A percentile compares a stretch with the other conserved stretches of the same genome.
These are phyloP conservation scores for Luperina nickerlii DNA, from an alignment of 2,888 invertebrate species.

Conservation along the genomic window DNA sequence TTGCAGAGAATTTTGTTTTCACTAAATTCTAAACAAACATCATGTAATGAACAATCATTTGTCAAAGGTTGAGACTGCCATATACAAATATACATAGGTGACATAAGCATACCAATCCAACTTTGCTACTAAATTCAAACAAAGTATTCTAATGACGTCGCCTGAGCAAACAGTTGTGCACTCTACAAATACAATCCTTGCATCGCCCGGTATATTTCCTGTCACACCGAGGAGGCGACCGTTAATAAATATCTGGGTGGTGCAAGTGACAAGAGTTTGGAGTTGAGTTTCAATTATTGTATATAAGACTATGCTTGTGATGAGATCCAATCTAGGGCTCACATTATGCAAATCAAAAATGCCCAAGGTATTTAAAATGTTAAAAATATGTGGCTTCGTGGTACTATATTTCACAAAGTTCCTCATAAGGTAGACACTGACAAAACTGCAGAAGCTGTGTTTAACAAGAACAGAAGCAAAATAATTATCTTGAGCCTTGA, in stretches of 20 bases:
- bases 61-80: not conserved
- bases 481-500: not conserved
- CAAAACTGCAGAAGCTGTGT: not conserved
- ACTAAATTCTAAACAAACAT: not conserved
- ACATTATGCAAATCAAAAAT: not conserved
- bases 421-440: not conserved
- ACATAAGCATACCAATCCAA: not conserved
- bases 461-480: not conserved
- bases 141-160: constrained; percentile 50
- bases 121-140: constrained; percentile 34
- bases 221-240: constrained; percentile 43
- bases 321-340: not conserved
- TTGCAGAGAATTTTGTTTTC: not conserved
- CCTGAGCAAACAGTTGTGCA: constrained; percentile 49
- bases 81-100: not conserved
- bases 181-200: constrained; percentile 52
- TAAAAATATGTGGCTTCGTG: not conserved
- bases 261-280: constrained; percentile 20
- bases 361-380: not conserved
- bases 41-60: not conserved
- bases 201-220: constrained; percentile 51
- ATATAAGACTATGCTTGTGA: not conserved
- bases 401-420: too few species aligned
- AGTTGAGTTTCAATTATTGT: not conserved
- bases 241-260: constrained; percentile 24